Evolutionary conservation across 2,113 vertebrate species (phyloP), one percentile per base, ranked within the genome.

Genomic region (Callaeas wilsoni): DNA sequence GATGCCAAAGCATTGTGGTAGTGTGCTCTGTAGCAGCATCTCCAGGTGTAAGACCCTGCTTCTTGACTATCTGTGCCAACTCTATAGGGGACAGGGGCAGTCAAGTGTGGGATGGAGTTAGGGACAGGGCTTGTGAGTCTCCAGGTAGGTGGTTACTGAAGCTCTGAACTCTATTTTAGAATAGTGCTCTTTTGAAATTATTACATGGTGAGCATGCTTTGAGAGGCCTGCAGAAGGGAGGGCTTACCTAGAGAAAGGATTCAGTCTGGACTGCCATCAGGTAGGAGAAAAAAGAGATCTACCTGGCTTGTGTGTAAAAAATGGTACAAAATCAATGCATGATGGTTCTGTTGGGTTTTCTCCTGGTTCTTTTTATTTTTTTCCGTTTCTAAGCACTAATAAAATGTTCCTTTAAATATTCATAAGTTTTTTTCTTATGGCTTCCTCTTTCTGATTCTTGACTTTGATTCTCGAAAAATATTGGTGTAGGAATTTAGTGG

Each of bases 231-330:
- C 29, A 71, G 77, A 87, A 84, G 27, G 32, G 74, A 70, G 39
- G 21, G 18, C 55, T 71, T 67, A 22, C 22, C 65, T 44, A 55
- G 85, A 56, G 65, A 87, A 86, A 42, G 33, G 10, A 20, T 57
- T 84, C 85, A 93, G 71, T 70, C 95, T 96, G 77, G 53, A 19
- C 35, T 95, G 82, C 74, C 65, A 55, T 95, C 73, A 94, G 1
- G 74, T 68, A 65, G 19, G 6, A 53, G 64, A 49, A 89, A 64
- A 94, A 30, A 62, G 39, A n/a, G 32, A 27, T 39, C 8, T 96
- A 90, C 70, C 35, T 73, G 83, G 60, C 70, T 77, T 30, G 42
- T 70, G 42, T 64, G n/a, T 89, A 93, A 92, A 92, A 95, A 93
- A 89, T 63, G 90, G 29, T 86, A 47, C 62, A 47, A 81, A 33